A percentile compares a stretch with the other conserved stretches of the same genome.
Conservation (phyloP, 2,888 invertebrate species). For the Steromphala cineraria region DNA sequence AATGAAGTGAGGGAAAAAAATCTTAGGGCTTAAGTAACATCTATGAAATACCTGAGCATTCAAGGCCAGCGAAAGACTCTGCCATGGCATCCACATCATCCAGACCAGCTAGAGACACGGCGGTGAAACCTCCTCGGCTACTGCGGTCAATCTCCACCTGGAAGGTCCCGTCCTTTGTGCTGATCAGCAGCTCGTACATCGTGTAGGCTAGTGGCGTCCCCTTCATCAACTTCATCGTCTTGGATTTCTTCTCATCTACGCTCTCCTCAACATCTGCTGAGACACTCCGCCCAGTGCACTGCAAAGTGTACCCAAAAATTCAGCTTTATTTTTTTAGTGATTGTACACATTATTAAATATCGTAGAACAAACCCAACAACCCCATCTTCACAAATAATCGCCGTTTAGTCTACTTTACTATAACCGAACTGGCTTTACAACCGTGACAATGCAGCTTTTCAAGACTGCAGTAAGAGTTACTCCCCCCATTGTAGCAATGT, state of each 20-base stretch:
- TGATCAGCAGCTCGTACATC: constrained; percentile 48
- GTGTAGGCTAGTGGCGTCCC: constrained; percentile 49
- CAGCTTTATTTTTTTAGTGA: too few relatives aligned
- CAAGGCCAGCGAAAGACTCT: neutral
- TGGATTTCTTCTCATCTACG: constrained; percentile 9
- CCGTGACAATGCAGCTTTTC: too few relatives aligned
- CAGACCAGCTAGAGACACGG: neutral
- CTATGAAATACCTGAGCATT: neutral
- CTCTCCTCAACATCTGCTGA: neutral
- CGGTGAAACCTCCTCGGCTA: constrained; percentile 27
- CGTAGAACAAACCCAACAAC: too few relatives aligned
- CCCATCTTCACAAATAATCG: too few relatives aligned
- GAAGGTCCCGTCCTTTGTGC: constrained; percentile 37
- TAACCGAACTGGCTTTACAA: too few relatives aligned
- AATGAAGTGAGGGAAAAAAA: too few relatives aligned
- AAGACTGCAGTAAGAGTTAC: too few relatives aligned
- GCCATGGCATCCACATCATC: constrained; percentile 24
- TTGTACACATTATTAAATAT: too few relatives aligned
- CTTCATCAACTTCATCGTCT: constrained; percentile 29
- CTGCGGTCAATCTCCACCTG: constrained; percentile 39
- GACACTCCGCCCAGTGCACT: neutral
- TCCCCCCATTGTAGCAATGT: too few relatives aligned
- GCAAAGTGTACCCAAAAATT: too few relatives aligned
- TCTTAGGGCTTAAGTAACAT: too few relatives aligned
- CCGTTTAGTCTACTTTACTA: too few relatives aligned